A percentile compares a stretch with the other conserved stretches of the same genome.
Evolutionary conservation across 2,113 vertebrate genomes (phyloP).

Genomic region (Herpetotheres cachinnans): DNA sequence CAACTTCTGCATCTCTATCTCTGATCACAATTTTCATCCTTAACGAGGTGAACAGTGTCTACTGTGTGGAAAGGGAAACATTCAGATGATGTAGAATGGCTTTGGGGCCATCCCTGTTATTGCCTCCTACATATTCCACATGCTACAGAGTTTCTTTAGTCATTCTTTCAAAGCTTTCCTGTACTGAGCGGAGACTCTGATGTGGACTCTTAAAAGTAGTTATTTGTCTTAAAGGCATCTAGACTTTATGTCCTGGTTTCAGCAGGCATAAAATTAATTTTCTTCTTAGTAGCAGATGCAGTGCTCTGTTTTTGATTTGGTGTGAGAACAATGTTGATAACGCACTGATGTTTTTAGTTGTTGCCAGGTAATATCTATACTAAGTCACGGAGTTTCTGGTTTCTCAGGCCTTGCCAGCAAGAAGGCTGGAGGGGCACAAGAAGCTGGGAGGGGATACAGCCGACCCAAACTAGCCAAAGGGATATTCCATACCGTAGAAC

Average conservation of each 20-base stretch:
- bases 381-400: too few relatives aligned
- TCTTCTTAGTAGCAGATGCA: too few relatives aligned
- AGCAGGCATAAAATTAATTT: too few relatives aligned
- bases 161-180: not conserved
- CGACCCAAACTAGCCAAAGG: too few relatives aligned
- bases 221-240: not conserved
- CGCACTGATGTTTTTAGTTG: too few relatives aligned
- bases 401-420: too few relatives aligned
- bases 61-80: not conserved
- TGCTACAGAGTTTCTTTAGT: not conserved
- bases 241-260: not conserved
- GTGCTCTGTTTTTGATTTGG: too few relatives aligned
- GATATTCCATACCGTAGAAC: too few relatives aligned
- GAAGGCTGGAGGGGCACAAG: too few relatives aligned
- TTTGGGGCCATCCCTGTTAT: fast-evolving
- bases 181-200: not conserved
- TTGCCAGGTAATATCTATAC: too few relatives aligned
- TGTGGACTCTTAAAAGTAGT: not conserved
- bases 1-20: not conserved
- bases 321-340: too few relatives aligned
- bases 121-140: not conserved
- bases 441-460: too few relatives aligned
- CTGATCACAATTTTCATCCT: not conserved
- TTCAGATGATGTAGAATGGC: not conserved
- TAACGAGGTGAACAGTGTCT: not conserved